A percentile compares a stretch with the other conserved stretches of the same genome.
Evolutionary conservation across 2,888 invertebrate genomes (phyloP).

Genomic region (Ceratothoa steindachneri): DNA sequence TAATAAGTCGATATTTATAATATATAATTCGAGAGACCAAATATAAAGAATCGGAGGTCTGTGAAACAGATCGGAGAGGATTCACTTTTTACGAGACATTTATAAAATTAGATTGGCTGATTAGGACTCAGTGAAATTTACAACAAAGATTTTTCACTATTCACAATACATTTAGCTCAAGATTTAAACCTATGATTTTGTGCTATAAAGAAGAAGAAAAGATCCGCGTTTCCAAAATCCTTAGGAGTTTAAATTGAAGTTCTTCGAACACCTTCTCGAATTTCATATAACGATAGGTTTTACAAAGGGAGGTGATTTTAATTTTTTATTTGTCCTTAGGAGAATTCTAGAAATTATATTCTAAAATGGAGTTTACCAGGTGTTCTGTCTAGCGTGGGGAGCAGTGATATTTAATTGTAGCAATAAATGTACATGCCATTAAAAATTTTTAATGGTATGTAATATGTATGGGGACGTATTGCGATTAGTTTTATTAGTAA

Average conservation of each 20-base stretch:
- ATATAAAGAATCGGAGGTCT: neutral
- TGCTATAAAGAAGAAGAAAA: neutral
- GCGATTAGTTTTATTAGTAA: too few relatives aligned
- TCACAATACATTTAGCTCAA: neutral
- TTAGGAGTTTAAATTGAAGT: neutral
- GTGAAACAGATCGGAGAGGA: neutral
- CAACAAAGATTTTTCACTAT: neutral
- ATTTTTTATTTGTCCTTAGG: too few relatives aligned
- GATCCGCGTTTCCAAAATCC: neutral
- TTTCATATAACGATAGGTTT: neutral
- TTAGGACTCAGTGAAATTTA: neutral
- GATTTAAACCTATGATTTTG: neutral
- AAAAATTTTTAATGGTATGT: too few relatives aligned
- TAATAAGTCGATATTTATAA: neutral
- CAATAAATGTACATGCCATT: too few relatives aligned
- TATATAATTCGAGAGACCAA: neutral
- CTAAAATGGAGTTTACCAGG: too few relatives aligned
- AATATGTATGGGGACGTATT: too few relatives aligned
- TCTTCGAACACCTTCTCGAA: neutral
- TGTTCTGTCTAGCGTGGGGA: too few relatives aligned
- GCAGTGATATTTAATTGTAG: too few relatives aligned
- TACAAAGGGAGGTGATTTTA: neutral
- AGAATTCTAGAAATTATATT: too few relatives aligned
- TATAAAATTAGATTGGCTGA: neutral
- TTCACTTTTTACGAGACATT: neutral